Evolutionary conservation across 2,888 invertebrate genomes (phyloP).

Genomic region (Synergus japonicus): DNA sequence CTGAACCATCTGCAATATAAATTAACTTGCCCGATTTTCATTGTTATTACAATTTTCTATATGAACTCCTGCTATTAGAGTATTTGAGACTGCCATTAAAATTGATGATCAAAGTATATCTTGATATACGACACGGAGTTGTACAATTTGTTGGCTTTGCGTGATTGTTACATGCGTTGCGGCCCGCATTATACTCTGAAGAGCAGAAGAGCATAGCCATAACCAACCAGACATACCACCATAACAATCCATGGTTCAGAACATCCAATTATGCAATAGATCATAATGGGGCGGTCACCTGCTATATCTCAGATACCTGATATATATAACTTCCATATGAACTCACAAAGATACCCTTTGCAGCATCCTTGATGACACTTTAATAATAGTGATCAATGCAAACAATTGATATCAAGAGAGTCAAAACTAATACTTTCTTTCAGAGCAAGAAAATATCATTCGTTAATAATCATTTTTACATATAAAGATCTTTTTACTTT

Average conservation of each 20-base stretch:
- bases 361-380: constrained; percentile 28
- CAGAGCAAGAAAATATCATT: too few species aligned
- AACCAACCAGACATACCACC: constrained; percentile 23
- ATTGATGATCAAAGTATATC: constrained; percentile 5
- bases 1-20: background rate
- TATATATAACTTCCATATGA: constrained; percentile 31
- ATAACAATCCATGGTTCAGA: constrained; percentile 24
- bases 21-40: background rate
- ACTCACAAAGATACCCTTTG: constrained; percentile 6
- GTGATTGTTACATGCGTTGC: constrained; percentile 15
- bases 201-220: background rate
- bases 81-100: background rate
- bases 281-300: constrained; percentile 28
- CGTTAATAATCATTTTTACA: too few species aligned
- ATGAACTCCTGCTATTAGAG: background rate
- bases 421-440: too few species aligned
- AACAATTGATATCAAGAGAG: constrained; percentile 13
- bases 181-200: background rate
- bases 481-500: background rate
- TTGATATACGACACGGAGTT: constrained; percentile 19
- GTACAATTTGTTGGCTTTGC: constrained; percentile 28
- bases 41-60: background rate
- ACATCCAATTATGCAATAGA: constrained; percentile 39
- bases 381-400: constrained; percentile 30
- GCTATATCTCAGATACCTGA: constrained; percentile 33